Percentiles rank a stretch among this genome's conserved stretches.
Conservation (phyloP, 2,888 invertebrate genomes). For the Cynaeus angustus region DNA sequence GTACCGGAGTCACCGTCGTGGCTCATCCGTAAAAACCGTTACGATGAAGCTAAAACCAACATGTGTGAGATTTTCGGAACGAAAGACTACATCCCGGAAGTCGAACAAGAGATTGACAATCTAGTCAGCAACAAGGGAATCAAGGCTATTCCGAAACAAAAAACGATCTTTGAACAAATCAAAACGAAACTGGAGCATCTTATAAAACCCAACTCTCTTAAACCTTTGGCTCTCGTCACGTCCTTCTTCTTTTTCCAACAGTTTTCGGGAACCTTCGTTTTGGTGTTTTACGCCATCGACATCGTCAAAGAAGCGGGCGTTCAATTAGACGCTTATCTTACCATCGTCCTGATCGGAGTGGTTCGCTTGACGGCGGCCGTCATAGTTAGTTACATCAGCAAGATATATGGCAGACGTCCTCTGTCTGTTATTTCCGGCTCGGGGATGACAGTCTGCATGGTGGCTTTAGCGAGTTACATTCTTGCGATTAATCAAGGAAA, state of each 20-base stretch:
- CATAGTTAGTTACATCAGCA: slow-evolving; percentile 71
- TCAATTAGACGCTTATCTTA: slow-evolving; percentile 71
- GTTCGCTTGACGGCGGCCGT: slow-evolving; percentile 72
- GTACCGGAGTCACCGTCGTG: slow-evolving; percentile 76
- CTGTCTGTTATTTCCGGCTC: slow-evolving; percentile 76
- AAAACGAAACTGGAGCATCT: slow-evolving; percentile 64
- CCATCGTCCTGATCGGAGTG: slow-evolving; percentile 73
- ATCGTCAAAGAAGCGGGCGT: slow-evolving; percentile 72
- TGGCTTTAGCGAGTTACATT: slow-evolving; percentile 71
- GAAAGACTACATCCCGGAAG: slow-evolving; percentile 56
- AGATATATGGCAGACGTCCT: slow-evolving; percentile 75
- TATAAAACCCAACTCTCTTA: slow-evolving; percentile 68
- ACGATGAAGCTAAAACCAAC: slow-evolving; percentile 71
- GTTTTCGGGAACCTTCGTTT: slow-evolving; percentile 74
- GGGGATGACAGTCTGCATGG: slow-evolving; percentile 75
- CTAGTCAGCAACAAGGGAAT: slow-evolving; percentile 58
- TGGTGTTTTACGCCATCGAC: slow-evolving; percentile 75
- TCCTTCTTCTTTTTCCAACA: slow-evolving; percentile 76
- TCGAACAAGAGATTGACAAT: slow-evolving; percentile 63
- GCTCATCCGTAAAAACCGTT: slow-evolving; percentile 71
- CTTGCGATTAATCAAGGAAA: slow-evolving; percentile 63
- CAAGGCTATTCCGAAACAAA: slow-evolving; percentile 51
- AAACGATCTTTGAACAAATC: slow-evolving; percentile 55
- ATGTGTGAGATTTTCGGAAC: slow-evolving; percentile 71
- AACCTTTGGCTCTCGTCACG: slow-evolving; percentile 72